Evolutionary conservation across 2,113 vertebrate genomes (phyloP), one percentile per base, ranked within the genome.

Genomic region (Grantiella picta): DNA sequence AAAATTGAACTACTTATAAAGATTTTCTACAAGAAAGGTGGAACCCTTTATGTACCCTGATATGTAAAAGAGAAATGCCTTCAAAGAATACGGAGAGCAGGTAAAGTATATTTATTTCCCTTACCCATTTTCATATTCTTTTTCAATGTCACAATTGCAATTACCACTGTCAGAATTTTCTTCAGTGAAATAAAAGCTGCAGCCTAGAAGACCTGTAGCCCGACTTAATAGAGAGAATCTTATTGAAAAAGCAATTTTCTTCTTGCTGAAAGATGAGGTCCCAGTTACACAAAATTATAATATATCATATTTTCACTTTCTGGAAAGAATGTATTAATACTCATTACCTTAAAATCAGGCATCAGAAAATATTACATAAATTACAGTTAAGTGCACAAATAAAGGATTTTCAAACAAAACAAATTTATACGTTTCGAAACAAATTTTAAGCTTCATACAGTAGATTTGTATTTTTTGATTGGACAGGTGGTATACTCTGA

Each of bases 1-100:
- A 94, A 96, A 93, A 94, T 81, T 90, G 35, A 90, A 28, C 44
- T 89, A 92, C 35, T 33, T 96, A 90, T 56, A 94, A 93, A 89
- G 71, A 95, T 82, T 86, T 96, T 93, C 92, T 91, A 82, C 38
- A 93, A 83, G 64, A 82, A 95, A 88, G 25, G 56, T 31, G 57
- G 35, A 94, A 91, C 33, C 63, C 47, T 86, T 72, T 88, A 68
- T 45, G 45, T 66, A 94, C 66, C 76, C 86, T 94, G 72, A 92
- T 83, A 73, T 52, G 83, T 68, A 88, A 93, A 96, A 82, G 80
- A 81, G 81, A 94, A 94, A 95, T 73, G 64, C 57, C n/a, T 95
- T 75, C 87, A 86, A 97, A 95, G 71, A 92, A 93, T 79, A 77
- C 71, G 52, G 59, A 92, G 56, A 78, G 56, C 15, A n/a, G 42